Evolutionary conservation across 2,888 invertebrate species (phyloP).

Genomic region (Lobophora halterata): DNA sequence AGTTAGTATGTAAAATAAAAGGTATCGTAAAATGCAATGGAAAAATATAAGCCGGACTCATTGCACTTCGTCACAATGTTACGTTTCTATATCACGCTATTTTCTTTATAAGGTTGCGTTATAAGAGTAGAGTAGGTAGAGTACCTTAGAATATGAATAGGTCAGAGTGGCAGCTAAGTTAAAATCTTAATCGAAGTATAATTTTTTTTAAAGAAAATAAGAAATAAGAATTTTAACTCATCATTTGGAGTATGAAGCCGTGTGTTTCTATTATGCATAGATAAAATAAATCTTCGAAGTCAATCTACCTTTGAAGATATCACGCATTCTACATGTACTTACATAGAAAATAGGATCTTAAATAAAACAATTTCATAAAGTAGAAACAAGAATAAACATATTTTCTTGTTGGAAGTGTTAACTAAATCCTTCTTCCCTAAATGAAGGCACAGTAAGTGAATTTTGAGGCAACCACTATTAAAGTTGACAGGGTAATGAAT

Average conservation of each 20-base stretch:
- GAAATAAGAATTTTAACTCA: too few species aligned
- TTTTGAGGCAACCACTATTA: background rate
- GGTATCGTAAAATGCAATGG: conserved; percentile 19
- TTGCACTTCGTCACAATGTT: conserved; percentile 28
- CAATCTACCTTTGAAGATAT: too few species aligned
- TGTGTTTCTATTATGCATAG: too few species aligned
- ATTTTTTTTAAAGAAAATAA: too few species aligned
- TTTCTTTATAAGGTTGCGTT: conserved; percentile 4
- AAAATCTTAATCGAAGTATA: too few species aligned
- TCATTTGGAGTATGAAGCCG: too few species aligned
- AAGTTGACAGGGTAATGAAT: background rate
- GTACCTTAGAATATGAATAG: background rate
- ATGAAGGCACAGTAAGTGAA: background rate
- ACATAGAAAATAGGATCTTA: too few species aligned
- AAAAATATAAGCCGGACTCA: conserved; percentile 21
- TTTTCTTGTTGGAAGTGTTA: background rate
- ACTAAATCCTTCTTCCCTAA: background rate
- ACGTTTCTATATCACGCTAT: conserved; percentile 26
- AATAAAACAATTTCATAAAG: too few species aligned
- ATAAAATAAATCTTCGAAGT: too few species aligned
- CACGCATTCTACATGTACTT: too few species aligned
- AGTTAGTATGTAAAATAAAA: conserved; percentile 16
- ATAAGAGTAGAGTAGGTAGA: background rate
- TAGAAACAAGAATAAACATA: too few species aligned
- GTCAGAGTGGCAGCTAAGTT: background rate